These are phyloP conservation scores for Sphyrna mokarran DNA, from an alignment of 2,113 vertebrate genomes.

Conservation along the genomic window DNA sequence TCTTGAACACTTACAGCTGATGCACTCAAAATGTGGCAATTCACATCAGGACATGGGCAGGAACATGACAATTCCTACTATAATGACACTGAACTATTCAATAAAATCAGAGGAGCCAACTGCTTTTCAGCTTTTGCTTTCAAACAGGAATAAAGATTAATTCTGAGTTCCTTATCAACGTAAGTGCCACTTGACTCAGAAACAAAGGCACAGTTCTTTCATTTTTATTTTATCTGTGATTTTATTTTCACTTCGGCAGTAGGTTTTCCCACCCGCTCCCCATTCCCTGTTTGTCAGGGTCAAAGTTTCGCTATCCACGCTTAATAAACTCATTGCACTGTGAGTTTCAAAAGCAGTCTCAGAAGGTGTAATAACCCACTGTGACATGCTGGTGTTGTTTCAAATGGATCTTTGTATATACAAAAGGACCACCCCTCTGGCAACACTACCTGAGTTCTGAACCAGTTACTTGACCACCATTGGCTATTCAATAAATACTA, in stretches of 20 bases:
- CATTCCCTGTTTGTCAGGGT: background rate
- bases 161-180: background rate
- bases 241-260: too few relatives aligned
- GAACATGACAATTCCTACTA: background rate
- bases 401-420: background rate
- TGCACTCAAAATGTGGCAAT: background rate
- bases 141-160: background rate
- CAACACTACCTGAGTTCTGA: background rate
- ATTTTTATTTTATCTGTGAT: background rate
- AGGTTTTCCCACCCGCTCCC: background rate
- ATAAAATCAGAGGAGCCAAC: background rate
- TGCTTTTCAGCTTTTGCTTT: conserved; percentile 13
- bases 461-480: background rate
- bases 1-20: background rate
- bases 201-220: background rate
- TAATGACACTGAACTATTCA: background rate
- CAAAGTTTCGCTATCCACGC: background rate
- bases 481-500: background rate
- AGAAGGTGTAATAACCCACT: background rate
- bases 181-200: background rate
- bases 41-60: background rate
- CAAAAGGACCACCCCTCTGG: background rate
- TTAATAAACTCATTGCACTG: background rate
- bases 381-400: background rate
- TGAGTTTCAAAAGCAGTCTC: background rate